phyloP scores from a whole-genome alignment of 2,888 invertebrate species.

The Lamellibrachia satsuma region DNA sequence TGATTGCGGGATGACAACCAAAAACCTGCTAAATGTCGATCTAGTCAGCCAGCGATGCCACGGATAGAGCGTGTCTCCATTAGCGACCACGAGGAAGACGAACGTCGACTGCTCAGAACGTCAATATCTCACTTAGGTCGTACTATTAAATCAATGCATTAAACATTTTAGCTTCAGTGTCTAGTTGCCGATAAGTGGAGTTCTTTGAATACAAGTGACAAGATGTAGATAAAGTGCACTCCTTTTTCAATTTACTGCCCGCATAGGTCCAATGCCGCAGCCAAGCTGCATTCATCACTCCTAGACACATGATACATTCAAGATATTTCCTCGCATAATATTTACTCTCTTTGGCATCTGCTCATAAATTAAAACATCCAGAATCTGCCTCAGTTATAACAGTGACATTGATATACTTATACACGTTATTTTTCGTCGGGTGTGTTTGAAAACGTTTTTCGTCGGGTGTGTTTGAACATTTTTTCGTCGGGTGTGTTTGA shows the following conservation, averaged over 20 bases:
- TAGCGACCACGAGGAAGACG: not conserved
- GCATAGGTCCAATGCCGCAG: not conserved
- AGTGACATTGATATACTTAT: not conserved
- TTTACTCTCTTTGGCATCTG: not conserved
- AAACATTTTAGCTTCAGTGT: not conserved
- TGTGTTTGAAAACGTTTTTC: not conserved
- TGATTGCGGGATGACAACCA: not conserved
- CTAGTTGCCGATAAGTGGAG: not conserved
- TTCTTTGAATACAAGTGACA: not conserved
- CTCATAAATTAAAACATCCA: not conserved
- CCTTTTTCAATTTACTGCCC: not conserved
- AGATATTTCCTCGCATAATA: not conserved
- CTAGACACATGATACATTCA: not conserved
- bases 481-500: not conserved
- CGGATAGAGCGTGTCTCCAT: not conserved
- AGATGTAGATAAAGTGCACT: not conserved
- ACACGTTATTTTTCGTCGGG: not conserved
- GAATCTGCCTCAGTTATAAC: not conserved
- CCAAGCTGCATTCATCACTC: not conserved
- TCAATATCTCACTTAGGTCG: not conserved
- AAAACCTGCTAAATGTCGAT: not conserved
- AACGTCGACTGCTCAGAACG: not conserved
- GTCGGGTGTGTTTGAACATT: not conserved
- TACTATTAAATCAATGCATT: not conserved
- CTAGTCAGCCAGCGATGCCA: not conserved